Conservation (phyloP, 2,888 invertebrate species). For the Petrolisthes manimaculis region DNA sequence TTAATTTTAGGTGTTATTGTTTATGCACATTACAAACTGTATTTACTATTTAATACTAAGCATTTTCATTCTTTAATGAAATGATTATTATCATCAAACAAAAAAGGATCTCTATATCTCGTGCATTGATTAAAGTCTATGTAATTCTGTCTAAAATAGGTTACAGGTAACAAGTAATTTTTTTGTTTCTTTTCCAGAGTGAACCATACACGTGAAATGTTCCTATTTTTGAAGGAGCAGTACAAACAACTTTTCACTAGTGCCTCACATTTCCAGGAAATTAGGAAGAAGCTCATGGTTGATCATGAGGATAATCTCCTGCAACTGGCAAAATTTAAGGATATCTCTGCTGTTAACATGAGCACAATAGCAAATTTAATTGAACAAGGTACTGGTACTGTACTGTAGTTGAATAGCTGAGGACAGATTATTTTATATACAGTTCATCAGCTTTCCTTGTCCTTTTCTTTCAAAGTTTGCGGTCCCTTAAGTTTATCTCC, state of each 20-base stretch:
- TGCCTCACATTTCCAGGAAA: background rate
- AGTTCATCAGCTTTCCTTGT: too few species aligned
- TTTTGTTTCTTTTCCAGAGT: constrained; percentile 14
- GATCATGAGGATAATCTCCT: constrained; percentile 6
- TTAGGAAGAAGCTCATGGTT: constrained; percentile 10
- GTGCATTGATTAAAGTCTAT: background rate
- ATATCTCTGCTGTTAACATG: background rate
- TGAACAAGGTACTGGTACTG: background rate
- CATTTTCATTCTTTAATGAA: too few species aligned
- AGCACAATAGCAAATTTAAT: background rate
- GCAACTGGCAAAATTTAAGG: background rate
- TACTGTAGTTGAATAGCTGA: too few species aligned
- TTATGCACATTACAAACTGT: background rate
- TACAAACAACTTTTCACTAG: constrained; percentile 20
- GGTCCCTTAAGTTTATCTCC: too few species aligned
- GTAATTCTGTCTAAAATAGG: background rate
- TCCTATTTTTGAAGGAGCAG: constrained; percentile 23
- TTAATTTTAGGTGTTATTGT: too few species aligned
- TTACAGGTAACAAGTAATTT: background rate
- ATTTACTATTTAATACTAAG: too few species aligned
- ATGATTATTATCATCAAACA: too few species aligned
- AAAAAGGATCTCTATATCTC: too few species aligned
- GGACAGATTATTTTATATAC: too few species aligned
- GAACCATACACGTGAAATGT: constrained; percentile 27
- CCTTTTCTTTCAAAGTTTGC: too few species aligned